Conservation (phyloP, 2,888 invertebrate species). For the Hypolimnas misippus region DNA sequence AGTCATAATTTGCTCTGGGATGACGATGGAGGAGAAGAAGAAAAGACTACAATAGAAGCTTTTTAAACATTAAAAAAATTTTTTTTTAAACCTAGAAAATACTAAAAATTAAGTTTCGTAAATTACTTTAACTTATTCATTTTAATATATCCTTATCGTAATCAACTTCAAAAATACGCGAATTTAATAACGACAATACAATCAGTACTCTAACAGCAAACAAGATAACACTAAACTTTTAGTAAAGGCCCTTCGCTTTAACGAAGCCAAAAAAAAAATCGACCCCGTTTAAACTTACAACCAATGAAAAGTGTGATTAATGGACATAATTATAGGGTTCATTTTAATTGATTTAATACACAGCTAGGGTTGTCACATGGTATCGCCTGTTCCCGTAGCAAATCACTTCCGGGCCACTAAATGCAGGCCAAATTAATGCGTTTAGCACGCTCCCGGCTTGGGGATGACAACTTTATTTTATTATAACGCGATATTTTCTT, state of each 20-base stretch:
- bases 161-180: not conserved
- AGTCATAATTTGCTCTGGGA: no score
- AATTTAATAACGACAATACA: constrained; percentile 21
- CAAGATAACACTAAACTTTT: constrained; percentile 43
- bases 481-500: constrained; percentile 80
- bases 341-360: constrained; percentile 55
- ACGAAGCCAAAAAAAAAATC: constrained; percentile 67
- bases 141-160: not conserved
- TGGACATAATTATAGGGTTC: constrained; percentile 52
- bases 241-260: constrained; percentile 25
- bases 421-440: constrained; percentile 83
- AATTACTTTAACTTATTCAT: not conserved
- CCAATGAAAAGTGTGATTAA: constrained; percentile 53
- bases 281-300: constrained; percentile 61
- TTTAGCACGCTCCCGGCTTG: constrained; percentile 82
- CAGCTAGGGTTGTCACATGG: constrained; percentile 61
- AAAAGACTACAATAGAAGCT: no score
- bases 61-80: no score
- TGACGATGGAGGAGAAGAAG: no score
- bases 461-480: constrained; percentile 84
- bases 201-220: constrained; percentile 38
- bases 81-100: no score
- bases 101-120: no score
- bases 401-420: constrained; percentile 84
- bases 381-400: constrained; percentile 82